Evolutionary conservation across 2,888 invertebrate genomes (phyloP).

Genomic region (Willowsia nigromaculata): DNA sequence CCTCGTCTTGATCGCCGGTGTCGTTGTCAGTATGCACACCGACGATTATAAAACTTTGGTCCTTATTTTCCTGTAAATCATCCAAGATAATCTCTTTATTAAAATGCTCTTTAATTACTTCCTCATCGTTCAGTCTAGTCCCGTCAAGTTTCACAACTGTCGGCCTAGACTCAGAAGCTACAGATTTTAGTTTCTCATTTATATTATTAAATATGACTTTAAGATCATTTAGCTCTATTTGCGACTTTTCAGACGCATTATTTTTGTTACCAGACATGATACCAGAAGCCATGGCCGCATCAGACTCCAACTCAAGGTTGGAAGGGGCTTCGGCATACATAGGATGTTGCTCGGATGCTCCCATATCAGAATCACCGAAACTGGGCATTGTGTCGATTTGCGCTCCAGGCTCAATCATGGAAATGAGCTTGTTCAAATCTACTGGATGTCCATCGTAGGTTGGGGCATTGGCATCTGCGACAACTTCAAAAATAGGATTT

Average conservation of each 20-base stretch:
- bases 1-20: constrained; percentile 43
- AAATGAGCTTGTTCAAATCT: constrained; percentile 76
- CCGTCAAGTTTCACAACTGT: constrained; percentile 60
- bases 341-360: constrained; percentile 48
- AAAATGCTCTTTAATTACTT: constrained; percentile 61
- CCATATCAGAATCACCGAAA: constrained; percentile 35
- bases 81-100: constrained; percentile 65
- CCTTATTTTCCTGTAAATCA: constrained; percentile 65
- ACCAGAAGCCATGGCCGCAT: constrained; percentile 53
- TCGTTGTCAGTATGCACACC: constrained; percentile 43
- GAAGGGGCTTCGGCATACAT: constrained; percentile 46
- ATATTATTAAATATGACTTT: constrained; percentile 8
- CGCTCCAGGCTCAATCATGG: constrained; percentile 77
- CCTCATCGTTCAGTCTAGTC: constrained; percentile 43
- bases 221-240: not conserved
- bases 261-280: constrained; percentile 55
- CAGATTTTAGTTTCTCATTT: constrained; percentile 7
- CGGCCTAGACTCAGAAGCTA: constrained; percentile 52
- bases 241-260: not conserved
- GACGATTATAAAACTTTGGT: constrained; percentile 57
- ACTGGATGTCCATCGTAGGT: constrained; percentile 77
- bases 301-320: constrained; percentile 33
- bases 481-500: constrained; percentile 77
- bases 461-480: constrained; percentile 77
- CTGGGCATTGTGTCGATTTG: constrained; percentile 58